These are phyloP conservation scores for Coenonympha arcania DNA, from an alignment of 2,888 invertebrate genomes.

Conservation along the genomic window DNA sequence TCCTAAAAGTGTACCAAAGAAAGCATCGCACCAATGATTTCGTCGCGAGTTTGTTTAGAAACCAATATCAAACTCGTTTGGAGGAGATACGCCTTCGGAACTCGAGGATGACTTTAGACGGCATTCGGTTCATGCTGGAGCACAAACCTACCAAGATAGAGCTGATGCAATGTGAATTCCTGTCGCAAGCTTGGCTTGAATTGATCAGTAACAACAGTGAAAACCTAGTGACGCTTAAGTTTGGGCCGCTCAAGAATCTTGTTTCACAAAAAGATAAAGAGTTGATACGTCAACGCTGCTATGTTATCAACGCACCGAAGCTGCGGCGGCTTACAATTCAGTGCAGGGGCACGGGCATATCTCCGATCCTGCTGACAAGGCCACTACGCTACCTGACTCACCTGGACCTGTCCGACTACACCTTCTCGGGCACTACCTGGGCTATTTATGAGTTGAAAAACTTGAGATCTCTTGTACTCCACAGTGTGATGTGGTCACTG, in stretches of 20 bases:
- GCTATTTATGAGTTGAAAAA: constrained; percentile 78
- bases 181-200: constrained; percentile 78
- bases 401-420: constrained; percentile 81
- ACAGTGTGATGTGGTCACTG: constrained; percentile 82
- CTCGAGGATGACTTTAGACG: constrained; percentile 80
- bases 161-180: constrained; percentile 80
- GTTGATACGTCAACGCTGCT: constrained; percentile 56
- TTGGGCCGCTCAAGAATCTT: constrained; percentile 79
- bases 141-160: constrained; percentile 84
- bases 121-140: constrained; percentile 79
- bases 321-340: constrained; percentile 75
- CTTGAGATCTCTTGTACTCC: constrained; percentile 83
- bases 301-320: constrained; percentile 75
- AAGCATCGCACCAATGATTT: constrained; percentile 76
- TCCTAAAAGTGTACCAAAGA: constrained; percentile 75
- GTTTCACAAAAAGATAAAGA: constrained; percentile 70
- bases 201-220: constrained; percentile 80
- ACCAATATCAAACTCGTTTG: constrained; percentile 81
- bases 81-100: constrained; percentile 80
- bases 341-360: constrained; percentile 62
- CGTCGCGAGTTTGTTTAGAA: constrained; percentile 81
- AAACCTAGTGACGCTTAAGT: constrained; percentile 79
- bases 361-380: constrained; percentile 72
- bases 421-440: constrained; percentile 76
- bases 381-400: constrained; percentile 77